phyloP scores from a whole-genome alignment of 2,888 invertebrate species.

The Ectemnius cavifrons region DNA sequence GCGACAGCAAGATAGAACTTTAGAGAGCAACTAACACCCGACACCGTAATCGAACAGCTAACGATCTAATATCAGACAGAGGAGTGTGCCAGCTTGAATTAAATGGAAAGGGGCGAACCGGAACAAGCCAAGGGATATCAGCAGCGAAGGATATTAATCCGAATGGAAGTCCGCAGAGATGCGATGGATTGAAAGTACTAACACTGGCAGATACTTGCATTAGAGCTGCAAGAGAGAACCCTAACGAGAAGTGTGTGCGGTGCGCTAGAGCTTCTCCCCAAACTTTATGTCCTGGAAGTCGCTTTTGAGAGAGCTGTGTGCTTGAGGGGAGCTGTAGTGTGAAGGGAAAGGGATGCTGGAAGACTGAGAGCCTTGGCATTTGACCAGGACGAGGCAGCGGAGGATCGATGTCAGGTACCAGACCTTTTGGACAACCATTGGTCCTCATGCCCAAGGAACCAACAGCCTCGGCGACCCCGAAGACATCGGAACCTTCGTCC shows the following conservation, averaged over 20 bases:
- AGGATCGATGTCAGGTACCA: conserved; percentile 80
- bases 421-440: conserved; percentile 90
- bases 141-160: background rate
- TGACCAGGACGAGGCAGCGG: conserved; percentile 70
- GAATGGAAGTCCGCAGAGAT: background rate
- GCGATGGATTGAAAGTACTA: background rate
- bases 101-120: background rate
- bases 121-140: background rate
- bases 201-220: no score
- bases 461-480: conserved; percentile 62
- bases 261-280: no score
- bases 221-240: no score
- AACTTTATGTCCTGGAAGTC: no score
- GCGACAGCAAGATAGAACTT: no score
- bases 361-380: conserved; percentile 27
- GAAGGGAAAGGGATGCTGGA: background rate
- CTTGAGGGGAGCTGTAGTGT: background rate
- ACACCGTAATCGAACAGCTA: background rate
- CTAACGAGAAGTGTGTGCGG: no score
- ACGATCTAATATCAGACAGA: background rate
- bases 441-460: conserved; percentile 79
- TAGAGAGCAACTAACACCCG: no score
- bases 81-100: conserved; percentile 4
- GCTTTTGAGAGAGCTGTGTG: conserved; percentile 35
- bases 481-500: conserved; percentile 45